phyloP scores from a whole-genome alignment of 2,113 vertebrate genomes.

The Sander vitreus region DNA sequence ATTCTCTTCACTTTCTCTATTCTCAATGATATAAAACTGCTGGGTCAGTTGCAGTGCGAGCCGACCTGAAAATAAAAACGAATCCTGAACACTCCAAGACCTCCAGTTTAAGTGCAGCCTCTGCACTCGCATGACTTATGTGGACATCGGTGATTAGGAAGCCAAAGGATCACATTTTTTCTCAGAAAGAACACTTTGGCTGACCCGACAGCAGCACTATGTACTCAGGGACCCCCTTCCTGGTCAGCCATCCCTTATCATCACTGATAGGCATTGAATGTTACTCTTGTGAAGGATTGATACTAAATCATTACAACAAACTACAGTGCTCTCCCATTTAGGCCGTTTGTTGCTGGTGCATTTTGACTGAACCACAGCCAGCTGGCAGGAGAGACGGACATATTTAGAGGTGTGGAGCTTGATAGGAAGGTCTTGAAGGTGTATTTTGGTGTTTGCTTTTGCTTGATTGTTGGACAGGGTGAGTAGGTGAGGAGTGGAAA shows the following conservation, averaged over 20 bases:
- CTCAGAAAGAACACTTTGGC: background rate
- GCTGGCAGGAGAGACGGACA: constrained; percentile 5
- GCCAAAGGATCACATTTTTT: background rate
- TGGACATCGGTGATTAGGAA: background rate
- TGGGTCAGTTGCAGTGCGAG: background rate
- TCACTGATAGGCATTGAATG: constrained; percentile 1
- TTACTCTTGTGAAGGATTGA: background rate
- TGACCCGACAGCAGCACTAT: constrained; percentile 9
- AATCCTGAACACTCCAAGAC: background rate
- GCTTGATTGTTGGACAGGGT: background rate
- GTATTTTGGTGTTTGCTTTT: constrained; percentile 10
- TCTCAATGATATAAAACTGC: background rate
- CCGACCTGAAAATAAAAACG: background rate
- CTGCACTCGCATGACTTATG: constrained; percentile 17
- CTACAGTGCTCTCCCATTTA: background rate
- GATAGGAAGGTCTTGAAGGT: background rate
- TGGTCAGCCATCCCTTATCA: constrained; percentile 17
- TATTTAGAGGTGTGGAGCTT: background rate
- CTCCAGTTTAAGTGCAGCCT: constrained; percentile 12
- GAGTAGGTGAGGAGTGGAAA: background rate
- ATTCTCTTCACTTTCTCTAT: background rate
- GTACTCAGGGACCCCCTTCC: constrained; percentile 21
- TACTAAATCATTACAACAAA: constrained; percentile 17
- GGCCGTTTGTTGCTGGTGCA: background rate
- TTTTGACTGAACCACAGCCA: background rate